phyloP scores from a whole-genome alignment of 2,888 invertebrate genomes.

The Drosophila bunnanda region DNA sequence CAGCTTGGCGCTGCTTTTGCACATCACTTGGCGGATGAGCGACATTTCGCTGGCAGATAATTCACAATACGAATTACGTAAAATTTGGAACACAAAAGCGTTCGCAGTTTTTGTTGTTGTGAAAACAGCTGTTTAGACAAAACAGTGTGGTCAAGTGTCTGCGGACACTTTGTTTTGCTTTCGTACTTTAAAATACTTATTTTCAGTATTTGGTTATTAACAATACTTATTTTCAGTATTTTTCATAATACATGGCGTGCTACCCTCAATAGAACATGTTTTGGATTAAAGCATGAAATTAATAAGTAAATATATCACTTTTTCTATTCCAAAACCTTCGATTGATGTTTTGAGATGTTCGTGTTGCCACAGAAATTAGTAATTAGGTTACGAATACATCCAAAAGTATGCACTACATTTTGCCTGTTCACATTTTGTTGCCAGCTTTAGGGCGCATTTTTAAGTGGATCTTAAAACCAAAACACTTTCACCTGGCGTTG shows the following conservation, averaged over 20 bases:
- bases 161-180: neutral
- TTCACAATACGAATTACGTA: slow-evolving; percentile 67
- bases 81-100: slow-evolving; percentile 64
- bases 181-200: neutral
- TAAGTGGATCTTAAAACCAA: neutral
- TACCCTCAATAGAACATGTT: too few species aligned
- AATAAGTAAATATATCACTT: too few species aligned
- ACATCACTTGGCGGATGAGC: slow-evolving; percentile 70
- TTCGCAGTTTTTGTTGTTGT: slow-evolving; percentile 26
- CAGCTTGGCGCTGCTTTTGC: slow-evolving; percentile 59
- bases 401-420: neutral
- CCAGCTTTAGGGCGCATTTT: too few species aligned
- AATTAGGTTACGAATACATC: neutral
- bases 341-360: too few species aligned
- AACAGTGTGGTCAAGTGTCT: neutral
- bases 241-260: neutral
- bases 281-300: too few species aligned
- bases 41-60: slow-evolving; percentile 69
- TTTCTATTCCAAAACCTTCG: too few species aligned
- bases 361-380: too few species aligned
- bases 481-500: neutral
- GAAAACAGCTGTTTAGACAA: slow-evolving; percentile 28
- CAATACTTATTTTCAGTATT: neutral
- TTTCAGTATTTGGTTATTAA: neutral
- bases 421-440: too few species aligned